Evolutionary conservation across 2,113 vertebrate genomes (phyloP), one percentile per base, ranked within the genome.

Genomic region (Ammodytes marinus): DNA sequence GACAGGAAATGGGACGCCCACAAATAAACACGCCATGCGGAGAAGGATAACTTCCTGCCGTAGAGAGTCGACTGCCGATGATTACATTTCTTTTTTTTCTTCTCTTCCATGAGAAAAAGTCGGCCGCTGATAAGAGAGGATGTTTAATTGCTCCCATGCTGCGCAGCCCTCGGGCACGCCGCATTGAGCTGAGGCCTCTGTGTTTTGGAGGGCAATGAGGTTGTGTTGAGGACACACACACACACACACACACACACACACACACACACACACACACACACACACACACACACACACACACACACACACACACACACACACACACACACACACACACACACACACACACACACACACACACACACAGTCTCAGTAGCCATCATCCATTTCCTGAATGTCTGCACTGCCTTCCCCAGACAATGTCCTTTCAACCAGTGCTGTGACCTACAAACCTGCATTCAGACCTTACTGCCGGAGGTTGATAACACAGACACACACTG

Each of bases 111-210:
- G 79, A 79, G 83, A 92, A 88, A 87, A 88, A 87, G 79, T 82
- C 43, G 12, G 52, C 47, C 7, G 27, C 72, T 74, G 86, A 93
- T 89, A 90, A 90, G 74, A 79, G 49, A 50, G 85, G 68, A 47
- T n/a, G 77, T 86, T 85, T 88, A 91, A 91, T 89, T 86, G 88
- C 81, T 90, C 80, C 88, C 85, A 92, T 76, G 86, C 89, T 89
- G 68, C 1, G 67, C 52, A 70, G 72, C 86, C 85, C 74, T 53
- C 2, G 2, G 85, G 85, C 84, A 10, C n/a, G 15, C 78, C 43
- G 71, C 58, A 39, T 17, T 35, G 42, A 73, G 55, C 7, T n/a
- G 6, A 27, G 19, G 6, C 39, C 55, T 57, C 14, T 57, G 27
- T 74, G 74, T 69, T 6, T 80, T 67, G 47, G 46, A 82, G 77